Evolutionary conservation across 2,113 vertebrate species (phyloP).

Genomic region (Spermophilus dauricus): DNA sequence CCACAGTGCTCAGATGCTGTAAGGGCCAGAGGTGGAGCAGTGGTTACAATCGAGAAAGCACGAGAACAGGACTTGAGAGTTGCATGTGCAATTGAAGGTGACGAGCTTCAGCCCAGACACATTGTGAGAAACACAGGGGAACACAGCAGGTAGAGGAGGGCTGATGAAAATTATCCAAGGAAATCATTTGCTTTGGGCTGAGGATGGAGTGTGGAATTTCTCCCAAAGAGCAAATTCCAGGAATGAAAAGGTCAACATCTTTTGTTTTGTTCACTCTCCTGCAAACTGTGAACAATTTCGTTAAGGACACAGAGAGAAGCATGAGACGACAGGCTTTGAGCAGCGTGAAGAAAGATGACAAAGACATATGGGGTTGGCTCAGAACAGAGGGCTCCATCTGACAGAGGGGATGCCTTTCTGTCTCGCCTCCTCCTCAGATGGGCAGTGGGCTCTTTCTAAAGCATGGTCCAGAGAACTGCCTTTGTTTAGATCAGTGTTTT

Average conservation of each 20-base stretch:
- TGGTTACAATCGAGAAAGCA: neutral
- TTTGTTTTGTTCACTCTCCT: neutral
- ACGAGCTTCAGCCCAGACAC: neutral
- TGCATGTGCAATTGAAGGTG: neutral
- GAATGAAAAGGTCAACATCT: neutral
- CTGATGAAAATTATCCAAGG: neutral
- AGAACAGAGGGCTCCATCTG: neutral
- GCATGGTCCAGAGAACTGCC: neutral
- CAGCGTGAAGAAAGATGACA: neutral
- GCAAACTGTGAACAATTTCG: neutral
- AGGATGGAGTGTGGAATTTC: neutral
- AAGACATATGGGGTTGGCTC: too few relatives aligned
- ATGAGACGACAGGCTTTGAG: neutral
- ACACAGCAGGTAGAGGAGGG: neutral
- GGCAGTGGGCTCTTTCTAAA: neutral
- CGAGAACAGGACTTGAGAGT: neutral
- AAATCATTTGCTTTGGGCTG: neutral
- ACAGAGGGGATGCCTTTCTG: neutral
- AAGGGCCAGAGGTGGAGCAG: neutral
- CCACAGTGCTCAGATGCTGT: neutral
- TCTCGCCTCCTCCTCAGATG: neutral
- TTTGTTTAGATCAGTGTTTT: neutral
- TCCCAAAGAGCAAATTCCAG: neutral
- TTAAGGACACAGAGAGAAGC: neutral
- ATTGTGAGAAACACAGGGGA: too few relatives aligned